Evolutionary conservation across 2,797 vertebrate genomes (phyloP).

Genomic region (Muraenolepis orangiensis): DNA sequence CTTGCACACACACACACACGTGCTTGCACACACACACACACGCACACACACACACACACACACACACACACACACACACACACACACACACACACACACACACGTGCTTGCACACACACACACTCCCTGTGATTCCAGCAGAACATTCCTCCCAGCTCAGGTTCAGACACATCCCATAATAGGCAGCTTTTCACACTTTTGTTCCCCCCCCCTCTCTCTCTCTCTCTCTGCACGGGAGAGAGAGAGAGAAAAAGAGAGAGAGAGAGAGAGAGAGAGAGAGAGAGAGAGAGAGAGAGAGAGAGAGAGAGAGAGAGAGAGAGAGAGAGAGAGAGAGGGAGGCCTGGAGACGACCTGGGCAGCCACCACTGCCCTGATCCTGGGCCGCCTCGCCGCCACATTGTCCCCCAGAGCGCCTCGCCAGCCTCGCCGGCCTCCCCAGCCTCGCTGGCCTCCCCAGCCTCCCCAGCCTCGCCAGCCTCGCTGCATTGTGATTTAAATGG

Average conservation of each 20-base stretch:
- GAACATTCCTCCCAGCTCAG: constrained; percentile 75
- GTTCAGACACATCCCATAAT: constrained; percentile 77
- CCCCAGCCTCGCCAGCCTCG: constrained; percentile 54
- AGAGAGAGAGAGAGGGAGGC: no score
- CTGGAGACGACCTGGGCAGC: constrained; percentile 59
- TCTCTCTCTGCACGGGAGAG: no score
- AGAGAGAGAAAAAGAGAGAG: no score
- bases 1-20: neutral
- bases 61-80: constrained; percentile 2
- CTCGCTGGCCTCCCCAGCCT: constrained; percentile 53
- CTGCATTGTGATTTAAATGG: constrained; percentile 70
- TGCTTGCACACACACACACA: neutral
- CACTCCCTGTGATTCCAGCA: constrained; percentile 60
- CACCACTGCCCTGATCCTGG: constrained; percentile 44
- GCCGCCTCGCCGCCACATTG: constrained; percentile 52
- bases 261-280: no score
- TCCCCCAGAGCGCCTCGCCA: constrained; percentile 58
- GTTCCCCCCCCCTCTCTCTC: constrained; percentile 69
- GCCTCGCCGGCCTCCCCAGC: no score
- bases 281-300: no score
- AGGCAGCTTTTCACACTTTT: constrained; percentile 74
- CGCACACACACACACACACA: neutral
- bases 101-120: neutral
- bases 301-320: no score
- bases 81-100: neutral